Evolutionary conservation across 2,888 invertebrate genomes (phyloP).

Genomic region (Polymixis flavicincta): DNA sequence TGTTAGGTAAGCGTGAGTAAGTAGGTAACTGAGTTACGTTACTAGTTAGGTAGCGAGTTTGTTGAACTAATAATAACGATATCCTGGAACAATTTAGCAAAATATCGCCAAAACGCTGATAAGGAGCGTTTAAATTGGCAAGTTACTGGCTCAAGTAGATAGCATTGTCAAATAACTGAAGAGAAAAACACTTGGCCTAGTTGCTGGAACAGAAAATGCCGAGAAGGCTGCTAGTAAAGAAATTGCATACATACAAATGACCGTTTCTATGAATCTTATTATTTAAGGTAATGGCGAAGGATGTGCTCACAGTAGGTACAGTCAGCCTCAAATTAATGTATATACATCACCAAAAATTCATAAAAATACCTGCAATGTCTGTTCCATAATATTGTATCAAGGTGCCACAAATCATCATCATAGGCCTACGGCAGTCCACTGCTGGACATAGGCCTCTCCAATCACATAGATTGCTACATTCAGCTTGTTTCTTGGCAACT

Average conservation of each 20-base stretch:
- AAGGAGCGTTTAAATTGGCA: conserved; percentile 17
- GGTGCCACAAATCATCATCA: no score
- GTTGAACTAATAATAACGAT: conserved; percentile 11
- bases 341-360: no score
- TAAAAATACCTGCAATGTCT: no score
- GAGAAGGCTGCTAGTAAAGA: conserved; percentile 4
- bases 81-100: conserved; percentile 18
- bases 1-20: neutral
- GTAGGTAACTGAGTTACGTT: neutral
- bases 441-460: no score
- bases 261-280: conserved; percentile 19
- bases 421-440: no score
- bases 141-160: conserved; percentile 23
- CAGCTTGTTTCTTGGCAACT: no score
- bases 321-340: no score
- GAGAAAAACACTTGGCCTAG: conserved; percentile 3
- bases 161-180: neutral
- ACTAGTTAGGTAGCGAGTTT: conserved; percentile 2
- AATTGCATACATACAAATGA: conserved; percentile 33
- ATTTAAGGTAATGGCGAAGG: neutral
- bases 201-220: neutral
- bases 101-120: conserved; percentile 20
- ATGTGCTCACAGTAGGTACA: neutral
- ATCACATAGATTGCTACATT: no score
- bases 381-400: neutral